Evolutionary conservation across 92 coral and sea anemone genomes (phyloP).

Genomic region (Anthopleura xanthogrammica): DNA sequence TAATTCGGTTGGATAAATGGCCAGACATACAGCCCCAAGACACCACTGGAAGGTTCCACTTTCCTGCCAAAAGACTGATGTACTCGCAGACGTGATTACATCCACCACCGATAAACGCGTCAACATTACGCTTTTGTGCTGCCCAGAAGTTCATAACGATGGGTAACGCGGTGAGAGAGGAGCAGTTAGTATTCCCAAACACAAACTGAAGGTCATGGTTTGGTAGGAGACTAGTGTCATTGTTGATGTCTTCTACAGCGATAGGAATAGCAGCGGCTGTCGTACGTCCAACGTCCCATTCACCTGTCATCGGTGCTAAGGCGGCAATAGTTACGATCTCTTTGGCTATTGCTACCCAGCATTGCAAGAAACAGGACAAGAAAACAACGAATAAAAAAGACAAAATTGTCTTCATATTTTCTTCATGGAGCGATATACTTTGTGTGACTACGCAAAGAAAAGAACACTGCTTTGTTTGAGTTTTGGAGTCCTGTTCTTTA

Average conservation of each 20-base stretch:
- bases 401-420: neutral
- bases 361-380: neutral
- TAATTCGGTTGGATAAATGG: slow-evolving; percentile 76
- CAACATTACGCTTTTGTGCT: slow-evolving; percentile 67
- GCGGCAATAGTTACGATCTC: slow-evolving; percentile 71
- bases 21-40: slow-evolving; percentile 93
- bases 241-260: slow-evolving; percentile 82
- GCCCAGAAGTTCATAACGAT: slow-evolving; percentile 84
- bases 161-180: slow-evolving; percentile 72
- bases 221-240: slow-evolving; percentile 58
- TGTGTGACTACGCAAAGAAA: neutral
- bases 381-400: neutral
- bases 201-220: slow-evolving; percentile 75
- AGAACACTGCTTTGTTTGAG: too few species aligned
- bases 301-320: slow-evolving; percentile 82
- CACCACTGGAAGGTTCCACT: slow-evolving; percentile 82
- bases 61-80: slow-evolving; percentile 78
- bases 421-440: neutral
- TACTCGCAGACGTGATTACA: slow-evolving; percentile 85
- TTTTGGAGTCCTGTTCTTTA: neutral
- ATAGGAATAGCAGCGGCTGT: slow-evolving; percentile 89
- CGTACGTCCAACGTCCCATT: slow-evolving; percentile 86
- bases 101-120: slow-evolving; percentile 83
- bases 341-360: slow-evolving; percentile 12
- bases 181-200: slow-evolving; percentile 81